Evolutionary conservation across 2,113 vertebrate species (phyloP).

Genomic region (Gymnarchus niloticus): DNA sequence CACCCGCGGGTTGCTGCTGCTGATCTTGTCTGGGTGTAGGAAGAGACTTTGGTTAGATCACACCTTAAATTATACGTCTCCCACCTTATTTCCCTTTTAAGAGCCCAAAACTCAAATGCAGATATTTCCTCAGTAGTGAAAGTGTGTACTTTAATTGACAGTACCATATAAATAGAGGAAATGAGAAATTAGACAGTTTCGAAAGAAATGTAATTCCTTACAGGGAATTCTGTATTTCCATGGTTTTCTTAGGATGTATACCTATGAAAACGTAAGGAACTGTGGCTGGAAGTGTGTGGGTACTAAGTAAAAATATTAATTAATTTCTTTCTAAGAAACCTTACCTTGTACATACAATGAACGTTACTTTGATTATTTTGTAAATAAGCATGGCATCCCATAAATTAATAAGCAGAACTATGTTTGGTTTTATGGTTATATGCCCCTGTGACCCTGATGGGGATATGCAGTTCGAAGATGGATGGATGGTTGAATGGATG

Average conservation of each 20-base stretch:
- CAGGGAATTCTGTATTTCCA: neutral
- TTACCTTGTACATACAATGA: neutral
- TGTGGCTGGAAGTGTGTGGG: neutral
- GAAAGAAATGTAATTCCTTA: neutral
- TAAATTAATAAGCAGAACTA: neutral
- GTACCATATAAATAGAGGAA: neutral
- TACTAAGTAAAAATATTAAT: neutral
- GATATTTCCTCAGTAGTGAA: neutral
- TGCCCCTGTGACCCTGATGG: too few relatives aligned
- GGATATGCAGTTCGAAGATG: too few relatives aligned
- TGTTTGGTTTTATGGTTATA: too few relatives aligned
- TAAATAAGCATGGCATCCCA: neutral
- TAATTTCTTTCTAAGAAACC: neutral
- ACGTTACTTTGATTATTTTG: neutral
- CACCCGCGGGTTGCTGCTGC: slow-evolving; percentile 75
- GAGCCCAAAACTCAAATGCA: neutral
- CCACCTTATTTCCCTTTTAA: neutral
- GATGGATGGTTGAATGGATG: too few relatives aligned
- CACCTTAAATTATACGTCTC: neutral
- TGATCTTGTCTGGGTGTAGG: slow-evolving; percentile 78
- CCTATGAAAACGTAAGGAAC: neutral
- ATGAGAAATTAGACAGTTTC: neutral
- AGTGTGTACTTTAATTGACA: neutral
- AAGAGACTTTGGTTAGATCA: neutral
- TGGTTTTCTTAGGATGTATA: neutral